These are phyloP conservation scores for Saccostrea glomerata DNA, from an alignment of 1,140 invertebrate species.

Conservation along the genomic window DNA sequence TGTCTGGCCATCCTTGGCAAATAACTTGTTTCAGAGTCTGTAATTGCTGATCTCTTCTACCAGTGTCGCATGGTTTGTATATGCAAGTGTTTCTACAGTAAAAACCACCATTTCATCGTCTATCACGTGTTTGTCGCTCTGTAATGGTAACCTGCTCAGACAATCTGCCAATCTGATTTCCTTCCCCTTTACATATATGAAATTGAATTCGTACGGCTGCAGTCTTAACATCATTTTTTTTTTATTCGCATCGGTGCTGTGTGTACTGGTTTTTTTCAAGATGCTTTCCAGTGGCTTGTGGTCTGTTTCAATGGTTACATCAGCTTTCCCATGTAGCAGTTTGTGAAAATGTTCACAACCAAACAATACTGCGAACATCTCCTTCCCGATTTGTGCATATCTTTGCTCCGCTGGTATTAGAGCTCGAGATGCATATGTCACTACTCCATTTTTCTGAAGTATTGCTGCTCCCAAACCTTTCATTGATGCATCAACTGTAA, in stretches of 20 bases:
- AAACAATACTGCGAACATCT: conserved; percentile 80
- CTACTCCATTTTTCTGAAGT: conserved; percentile 34
- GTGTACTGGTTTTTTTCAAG: conserved; percentile 61
- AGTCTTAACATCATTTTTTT: conserved; percentile 68
- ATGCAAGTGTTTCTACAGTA: conserved; percentile 25
- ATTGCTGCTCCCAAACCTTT: conserved; percentile 75
- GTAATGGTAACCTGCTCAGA: conserved; percentile 25
- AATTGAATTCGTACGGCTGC: conserved; percentile 59
- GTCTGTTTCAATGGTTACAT: conserved; percentile 66
- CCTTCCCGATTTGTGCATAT: conserved; percentile 79
- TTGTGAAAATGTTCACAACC: conserved; percentile 80
- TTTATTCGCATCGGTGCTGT: conserved; percentile 58
- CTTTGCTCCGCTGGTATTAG: conserved; percentile 72
- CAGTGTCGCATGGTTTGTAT: conserved; percentile 11
- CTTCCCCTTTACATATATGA: conserved; percentile 54
- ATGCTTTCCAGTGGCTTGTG: conserved; percentile 74
- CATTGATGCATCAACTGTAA: conserved; percentile 74
- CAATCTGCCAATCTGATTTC: conserved; percentile 42
- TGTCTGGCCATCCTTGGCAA: conserved; percentile 43
- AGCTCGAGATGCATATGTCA: conserved; percentile 68
- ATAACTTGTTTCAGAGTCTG: conserved; percentile 48
- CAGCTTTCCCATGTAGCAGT: conserved; percentile 60
- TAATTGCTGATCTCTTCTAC: neutral
- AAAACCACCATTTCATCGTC: conserved; percentile 43
- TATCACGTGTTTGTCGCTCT: neutral